phyloP scores from a whole-genome alignment of 2,113 vertebrate species.

The Lagopus muta region DNA sequence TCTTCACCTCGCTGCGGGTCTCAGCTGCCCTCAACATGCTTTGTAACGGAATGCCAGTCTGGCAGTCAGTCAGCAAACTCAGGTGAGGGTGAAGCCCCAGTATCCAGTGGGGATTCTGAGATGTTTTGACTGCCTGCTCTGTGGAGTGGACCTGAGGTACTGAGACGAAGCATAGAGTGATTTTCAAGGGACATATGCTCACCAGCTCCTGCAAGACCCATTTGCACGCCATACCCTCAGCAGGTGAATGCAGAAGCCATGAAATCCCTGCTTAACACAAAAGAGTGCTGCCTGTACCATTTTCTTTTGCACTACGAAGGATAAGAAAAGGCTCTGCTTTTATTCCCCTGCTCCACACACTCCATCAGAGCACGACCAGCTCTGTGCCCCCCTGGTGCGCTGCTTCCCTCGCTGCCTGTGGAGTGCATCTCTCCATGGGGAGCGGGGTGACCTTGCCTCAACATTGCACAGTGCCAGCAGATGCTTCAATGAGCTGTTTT shows the following conservation, averaged over 20 bases:
- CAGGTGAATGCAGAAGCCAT: not conserved
- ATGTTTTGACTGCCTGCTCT: not conserved
- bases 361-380: not conserved
- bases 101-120: not conserved
- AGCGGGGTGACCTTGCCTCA: not conserved
- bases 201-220: fast-evolving
- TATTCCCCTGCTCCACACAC: not conserved
- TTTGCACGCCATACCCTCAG: not conserved
- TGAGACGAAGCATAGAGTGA: not conserved
- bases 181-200: not conserved
- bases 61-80: not conserved
- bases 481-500: not conserved
- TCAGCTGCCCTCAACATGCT: not conserved
- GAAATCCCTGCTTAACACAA: not conserved
- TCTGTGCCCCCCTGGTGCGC: fast-evolving
- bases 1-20: not conserved
- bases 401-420: fast-evolving
- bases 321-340: not conserved
- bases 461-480: not conserved
- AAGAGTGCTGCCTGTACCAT: not conserved
- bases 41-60: not conserved
- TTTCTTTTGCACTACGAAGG: not conserved
- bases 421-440: not conserved
- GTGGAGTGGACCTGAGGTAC: not conserved
- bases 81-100: not conserved